These are phyloP conservation scores for Centrocercus urophasianus DNA, from an alignment of 2,113 vertebrate species.

Conservation along the genomic window DNA sequence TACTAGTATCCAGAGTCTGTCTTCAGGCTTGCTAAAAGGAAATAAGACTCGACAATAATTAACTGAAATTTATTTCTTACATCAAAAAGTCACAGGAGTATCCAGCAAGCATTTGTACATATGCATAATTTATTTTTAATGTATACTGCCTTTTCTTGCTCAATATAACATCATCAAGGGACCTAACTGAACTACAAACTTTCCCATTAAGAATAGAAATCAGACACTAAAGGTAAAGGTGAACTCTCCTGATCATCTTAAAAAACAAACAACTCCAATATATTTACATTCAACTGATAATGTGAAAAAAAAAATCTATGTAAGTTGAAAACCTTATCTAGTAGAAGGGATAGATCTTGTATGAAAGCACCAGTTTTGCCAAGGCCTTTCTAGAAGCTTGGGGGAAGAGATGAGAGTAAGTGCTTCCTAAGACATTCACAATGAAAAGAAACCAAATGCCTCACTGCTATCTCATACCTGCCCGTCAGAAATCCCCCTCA, in stretches of 20 bases:
- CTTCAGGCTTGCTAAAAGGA: neutral
- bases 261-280: rapidly evolving
- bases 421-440: neutral
- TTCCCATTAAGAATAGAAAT: neutral
- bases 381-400: neutral
- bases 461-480: neutral
- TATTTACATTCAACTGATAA: neutral
- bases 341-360: neutral
- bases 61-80: neutral
- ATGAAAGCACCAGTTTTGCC: neutral
- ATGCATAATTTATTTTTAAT: neutral
- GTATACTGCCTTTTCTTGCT: neutral
- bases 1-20: neutral
- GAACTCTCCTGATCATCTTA: neutral
- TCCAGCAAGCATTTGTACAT: neutral
- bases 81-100: neutral
- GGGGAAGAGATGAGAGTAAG: neutral
- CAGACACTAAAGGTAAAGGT: neutral
- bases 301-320: neutral
- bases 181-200: neutral
- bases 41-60: neutral
- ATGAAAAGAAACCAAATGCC: neutral
- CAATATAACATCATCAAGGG: neutral
- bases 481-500: neutral
- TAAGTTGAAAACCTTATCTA: neutral